Evolutionary conservation across 2,797 vertebrate species (phyloP).

Genomic region (Vespertilio murinus): DNA sequence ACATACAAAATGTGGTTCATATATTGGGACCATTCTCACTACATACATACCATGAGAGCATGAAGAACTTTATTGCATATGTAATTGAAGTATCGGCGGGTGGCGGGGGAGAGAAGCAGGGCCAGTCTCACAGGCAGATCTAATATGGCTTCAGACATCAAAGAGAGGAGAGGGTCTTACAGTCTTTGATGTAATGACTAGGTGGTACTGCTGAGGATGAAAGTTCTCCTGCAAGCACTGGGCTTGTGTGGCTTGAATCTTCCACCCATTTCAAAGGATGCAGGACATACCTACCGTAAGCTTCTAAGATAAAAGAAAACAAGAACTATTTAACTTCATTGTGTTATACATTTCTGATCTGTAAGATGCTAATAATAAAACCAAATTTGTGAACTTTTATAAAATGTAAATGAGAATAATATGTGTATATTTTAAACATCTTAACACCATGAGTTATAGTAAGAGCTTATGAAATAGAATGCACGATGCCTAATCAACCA

Average conservation of each 20-base stretch:
- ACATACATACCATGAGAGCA: neutral
- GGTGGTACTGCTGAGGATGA: neutral
- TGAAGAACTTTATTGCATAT: neutral
- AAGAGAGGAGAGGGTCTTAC: neutral
- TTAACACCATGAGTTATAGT: no score
- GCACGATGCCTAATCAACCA: no score
- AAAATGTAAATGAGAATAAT: no score
- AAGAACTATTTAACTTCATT: no score
- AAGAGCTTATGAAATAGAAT: no score
- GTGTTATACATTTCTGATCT: no score
- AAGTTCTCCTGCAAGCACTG: neutral
- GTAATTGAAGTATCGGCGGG: neutral
- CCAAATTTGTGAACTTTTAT: no score
- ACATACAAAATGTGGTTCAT: neutral
- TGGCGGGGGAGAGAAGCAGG: no score
- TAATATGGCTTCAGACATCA: neutral
- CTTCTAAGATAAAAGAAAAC: neutral
- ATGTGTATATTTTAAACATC: no score
- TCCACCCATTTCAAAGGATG: neutral
- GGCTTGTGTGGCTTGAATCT: neutral
- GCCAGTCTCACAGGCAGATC: neutral
- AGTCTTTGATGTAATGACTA: neutral
- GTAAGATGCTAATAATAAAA: no score
- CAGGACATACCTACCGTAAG: no score
- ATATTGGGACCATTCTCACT: neutral